Base-by-base conservation (phyloP, 2,888 invertebrate genomes). In the Rotaria magnacalcarata region DNA sequence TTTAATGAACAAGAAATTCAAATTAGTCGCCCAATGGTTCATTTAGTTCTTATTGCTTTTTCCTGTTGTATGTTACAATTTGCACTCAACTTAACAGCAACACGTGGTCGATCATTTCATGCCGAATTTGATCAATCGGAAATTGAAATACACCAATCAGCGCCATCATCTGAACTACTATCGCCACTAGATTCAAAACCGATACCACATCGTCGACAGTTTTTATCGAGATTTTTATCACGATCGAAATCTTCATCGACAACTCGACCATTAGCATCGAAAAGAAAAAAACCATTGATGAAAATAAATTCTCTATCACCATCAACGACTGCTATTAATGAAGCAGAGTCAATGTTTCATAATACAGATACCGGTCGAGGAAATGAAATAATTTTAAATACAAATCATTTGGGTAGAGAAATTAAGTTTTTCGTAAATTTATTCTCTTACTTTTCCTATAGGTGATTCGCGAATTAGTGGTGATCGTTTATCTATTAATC, bases 11-110 rank as follows among this genome's bases (percentile, higher is more conserved):
- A n/a, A 54, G 88, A 87, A 34, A 88, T 89, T 60, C 86, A 89
- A 16, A 88, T 88, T 3, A 89, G 90, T 85, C 88, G 88, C n/a
- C 88, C 88, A 10, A 88, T 91, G 86, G 88, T 88, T 14, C 89
- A 88, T 88, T 88, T 87, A 52, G 89, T 90, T 75, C 88, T 91
- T 27, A 88, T 88, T 8, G 88, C 90, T 24, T 91, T 90, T 90
- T 89, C 90, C 7, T 88, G 90, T 88, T 89, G 90, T 87, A 87
- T 91, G 74, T 84, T 90, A 52, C 91, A 91, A 88, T 91, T 90
- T 87, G 89, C 89, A 52, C 87, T 91, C 84, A 90, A 90, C 7
- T 87, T 91, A 34, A 90, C 90, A 3, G 89, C 90, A 27, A 90
- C 90, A 2, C 89, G 89, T 74, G 88, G 80, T 80, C 80, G 80